These are phyloP conservation scores for Neodiprion virginianus DNA, from an alignment of 1,140 invertebrate species.

Conservation along the genomic window DNA sequence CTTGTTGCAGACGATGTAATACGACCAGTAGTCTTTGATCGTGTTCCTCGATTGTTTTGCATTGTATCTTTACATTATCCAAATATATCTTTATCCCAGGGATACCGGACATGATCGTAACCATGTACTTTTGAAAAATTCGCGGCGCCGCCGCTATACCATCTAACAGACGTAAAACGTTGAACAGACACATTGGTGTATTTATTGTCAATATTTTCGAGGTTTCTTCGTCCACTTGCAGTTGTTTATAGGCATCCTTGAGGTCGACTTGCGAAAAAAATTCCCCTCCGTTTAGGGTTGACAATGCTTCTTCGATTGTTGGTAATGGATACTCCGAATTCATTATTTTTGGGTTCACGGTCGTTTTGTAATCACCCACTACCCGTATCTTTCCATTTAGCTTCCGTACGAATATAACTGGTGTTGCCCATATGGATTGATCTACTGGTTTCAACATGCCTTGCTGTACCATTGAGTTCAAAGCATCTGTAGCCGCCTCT, in stretches of 20 bases:
- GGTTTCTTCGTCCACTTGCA: constrained; percentile 10
- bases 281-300: not conserved
- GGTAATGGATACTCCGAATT: not conserved
- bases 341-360: not conserved
- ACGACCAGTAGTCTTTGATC: constrained; percentile 10
- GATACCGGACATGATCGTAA: constrained; percentile 39
- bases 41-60: constrained; percentile 33
- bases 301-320: not conserved
- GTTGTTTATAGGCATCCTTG: constrained; percentile 8
- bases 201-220: not conserved
- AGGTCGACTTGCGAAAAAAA: not conserved
- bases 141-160: constrained; percentile 45
- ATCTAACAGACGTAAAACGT: not conserved
- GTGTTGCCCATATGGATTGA: not conserved
- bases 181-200: not conserved
- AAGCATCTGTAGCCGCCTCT: not conserved
- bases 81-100: constrained; percentile 40
- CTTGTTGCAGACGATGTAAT: constrained; percentile 24
- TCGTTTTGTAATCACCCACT: not conserved
- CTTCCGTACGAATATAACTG: not conserved
- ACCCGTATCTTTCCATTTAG: not conserved
- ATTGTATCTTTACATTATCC: constrained; percentile 47
- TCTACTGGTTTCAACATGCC: not conserved
- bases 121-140: constrained; percentile 52
- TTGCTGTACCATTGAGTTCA: not conserved